Evolutionary conservation across 2,888 invertebrate species (phyloP), one percentile per base, ranked within the genome.

Genomic region (Achlya flavicornis): DNA sequence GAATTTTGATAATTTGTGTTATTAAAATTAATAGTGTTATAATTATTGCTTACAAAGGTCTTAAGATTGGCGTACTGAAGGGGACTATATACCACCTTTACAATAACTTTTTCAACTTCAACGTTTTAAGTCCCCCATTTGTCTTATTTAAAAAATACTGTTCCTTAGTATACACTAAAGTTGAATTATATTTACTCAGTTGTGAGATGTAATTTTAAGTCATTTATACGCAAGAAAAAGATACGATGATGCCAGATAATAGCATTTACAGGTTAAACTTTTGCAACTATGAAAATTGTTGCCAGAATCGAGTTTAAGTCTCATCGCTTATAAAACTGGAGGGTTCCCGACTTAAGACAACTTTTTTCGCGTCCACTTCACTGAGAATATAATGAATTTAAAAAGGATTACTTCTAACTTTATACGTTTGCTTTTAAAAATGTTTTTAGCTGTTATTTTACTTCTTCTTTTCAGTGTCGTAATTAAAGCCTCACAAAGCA

Each of bases 271-370:
- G 84, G 81, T 81, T 78, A 77, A 89, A 89, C 87, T 88, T 88
- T 85, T 75, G 77, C 82, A 82, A 87, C 86, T 88, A 87, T 86
- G 86, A 88, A 89, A 89, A 88, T 89, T 89, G 89, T 89, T 85
- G 81, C 75, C 80, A 76, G 79, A 86, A 85, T 87, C 73, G 80
- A 87, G 84, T 88, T 86, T 86, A 83, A 79, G 76, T 80, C 79
- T 78, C 83, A 72, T 74, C 74, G 73, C 76, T 74, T 71, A 77
- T 70, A 71, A 68, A 76, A 73, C 71, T 72, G 67, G 71, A 35
- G 16, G 35, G 59, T 53, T 53, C 19, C 53, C 53, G 53, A 53
- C 53, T 53, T 53, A 53, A 53, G 53, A 53, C 41, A 41, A 41
- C 12, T 60, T 60, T 41, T 41, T 60, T 26, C 46, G 41, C 19